Percentiles rank a stretch among this genome's conserved stretches.
These are phyloP conservation scores for Drosophila santomea DNA, from an alignment of 1,140 invertebrate species.

Conservation along the genomic window DNA sequence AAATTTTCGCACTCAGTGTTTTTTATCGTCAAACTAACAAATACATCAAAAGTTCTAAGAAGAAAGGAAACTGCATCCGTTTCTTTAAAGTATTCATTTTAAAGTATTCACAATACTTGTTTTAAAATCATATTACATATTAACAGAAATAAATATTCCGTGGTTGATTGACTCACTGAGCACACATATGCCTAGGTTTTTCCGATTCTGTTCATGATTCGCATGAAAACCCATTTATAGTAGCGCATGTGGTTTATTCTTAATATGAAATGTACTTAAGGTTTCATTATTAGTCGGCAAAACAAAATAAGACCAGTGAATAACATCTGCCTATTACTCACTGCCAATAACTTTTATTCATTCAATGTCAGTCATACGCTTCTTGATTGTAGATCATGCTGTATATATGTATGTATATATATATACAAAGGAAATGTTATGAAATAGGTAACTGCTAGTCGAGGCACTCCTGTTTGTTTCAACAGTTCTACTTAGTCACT, in stretches of 20 bases:
- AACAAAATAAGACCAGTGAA: neutral
- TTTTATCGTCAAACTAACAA: neutral
- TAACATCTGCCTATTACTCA: neutral
- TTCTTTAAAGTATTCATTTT: too few relatives aligned
- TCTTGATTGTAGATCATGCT: too few relatives aligned
- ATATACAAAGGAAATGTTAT: too few relatives aligned
- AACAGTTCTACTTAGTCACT: too few relatives aligned
- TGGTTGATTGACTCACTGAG: constrained; percentile 19
- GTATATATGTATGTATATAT: too few relatives aligned
- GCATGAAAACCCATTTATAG: constrained; percentile 4
- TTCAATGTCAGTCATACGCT: neutral
- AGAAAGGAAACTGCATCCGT: neutral
- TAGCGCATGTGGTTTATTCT: neutral
- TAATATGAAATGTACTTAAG: neutral
- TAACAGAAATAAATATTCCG: neutral
- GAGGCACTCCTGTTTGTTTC: too few relatives aligned
- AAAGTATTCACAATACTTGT: constrained; percentile 1
- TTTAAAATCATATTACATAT: neutral
- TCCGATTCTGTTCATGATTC: constrained; percentile 4
- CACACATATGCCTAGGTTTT: constrained; percentile 4
- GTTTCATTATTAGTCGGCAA: too few relatives aligned
- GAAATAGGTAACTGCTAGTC: too few relatives aligned
- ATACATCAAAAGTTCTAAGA: neutral
- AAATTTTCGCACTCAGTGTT: neutral
- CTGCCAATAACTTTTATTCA: neutral